Percentiles rank a stretch among this genome's conserved stretches.
Conservation (phyloP, 2,797 vertebrate genomes). For the Lagorchestes hirsutus region DNA sequence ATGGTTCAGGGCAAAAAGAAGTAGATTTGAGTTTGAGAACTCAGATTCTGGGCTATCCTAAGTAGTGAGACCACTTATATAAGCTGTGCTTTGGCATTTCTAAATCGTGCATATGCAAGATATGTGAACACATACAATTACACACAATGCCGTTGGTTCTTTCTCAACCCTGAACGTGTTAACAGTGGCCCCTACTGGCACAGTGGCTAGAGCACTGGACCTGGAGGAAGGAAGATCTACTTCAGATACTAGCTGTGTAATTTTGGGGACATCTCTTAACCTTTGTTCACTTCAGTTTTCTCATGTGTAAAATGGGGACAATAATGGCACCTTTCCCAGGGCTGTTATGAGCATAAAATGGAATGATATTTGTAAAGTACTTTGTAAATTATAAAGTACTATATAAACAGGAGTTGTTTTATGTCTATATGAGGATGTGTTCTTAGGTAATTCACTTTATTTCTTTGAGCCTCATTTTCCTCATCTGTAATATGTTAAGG, state of each 20-base stretch:
- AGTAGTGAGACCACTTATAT: neutral
- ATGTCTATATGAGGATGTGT: neutral
- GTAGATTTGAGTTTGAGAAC: neutral
- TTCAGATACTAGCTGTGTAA: too few relatives aligned
- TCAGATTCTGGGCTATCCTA: neutral
- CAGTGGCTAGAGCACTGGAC: neutral
- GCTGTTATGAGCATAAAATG: too few relatives aligned
- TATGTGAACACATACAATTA: neutral
- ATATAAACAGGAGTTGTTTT: neutral
- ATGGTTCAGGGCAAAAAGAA: neutral
- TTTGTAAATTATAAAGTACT: neutral
- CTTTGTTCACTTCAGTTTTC: neutral
- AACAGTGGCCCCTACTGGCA: neutral
- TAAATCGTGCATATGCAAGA: neutral
- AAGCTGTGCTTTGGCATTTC: neutral
- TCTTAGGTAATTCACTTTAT: neutral
- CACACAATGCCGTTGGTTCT: too few relatives aligned
- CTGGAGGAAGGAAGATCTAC: too few relatives aligned
- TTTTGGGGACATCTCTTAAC: neutral
- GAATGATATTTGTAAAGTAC: neutral
- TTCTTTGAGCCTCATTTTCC: neutral
- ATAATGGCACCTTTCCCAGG: too few relatives aligned
- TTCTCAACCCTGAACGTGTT: accelerated
- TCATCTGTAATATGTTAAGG: neutral
- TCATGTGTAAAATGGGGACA: neutral